These are phyloP conservation scores for Dicrostonyx torquatus DNA, from an alignment of 2,797 vertebrate species.

Conservation along the genomic window DNA sequence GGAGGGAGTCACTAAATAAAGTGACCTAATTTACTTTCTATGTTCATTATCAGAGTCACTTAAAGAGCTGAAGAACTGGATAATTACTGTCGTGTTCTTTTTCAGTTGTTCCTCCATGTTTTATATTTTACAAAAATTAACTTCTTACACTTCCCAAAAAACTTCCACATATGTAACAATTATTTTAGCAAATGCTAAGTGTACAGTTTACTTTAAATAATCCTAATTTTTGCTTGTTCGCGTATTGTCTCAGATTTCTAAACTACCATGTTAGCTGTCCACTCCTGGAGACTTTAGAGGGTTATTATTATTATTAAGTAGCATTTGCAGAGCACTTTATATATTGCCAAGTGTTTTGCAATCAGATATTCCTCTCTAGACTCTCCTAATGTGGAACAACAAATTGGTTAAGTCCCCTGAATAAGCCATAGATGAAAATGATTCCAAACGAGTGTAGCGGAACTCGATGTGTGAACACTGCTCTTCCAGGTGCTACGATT, in stretches of 20 bases:
- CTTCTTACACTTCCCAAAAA: neutral
- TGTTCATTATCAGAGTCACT: constrained; percentile 39
- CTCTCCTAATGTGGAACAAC: neutral
- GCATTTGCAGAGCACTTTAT: constrained; percentile 45
- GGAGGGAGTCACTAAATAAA: constrained; percentile 20
- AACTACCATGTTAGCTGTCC: neutral
- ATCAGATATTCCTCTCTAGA: neutral
- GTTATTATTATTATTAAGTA: constrained; percentile 36
- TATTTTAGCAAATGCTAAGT: constrained; percentile 23
- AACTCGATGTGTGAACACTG: constrained; percentile 29
- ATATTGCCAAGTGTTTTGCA: constrained; percentile 26
- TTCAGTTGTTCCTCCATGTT: neutral
- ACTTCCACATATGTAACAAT: neutral
- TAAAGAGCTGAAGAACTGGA: neutral
- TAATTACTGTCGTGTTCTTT: constrained; percentile 27
- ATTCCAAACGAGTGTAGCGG: constrained; percentile 39
- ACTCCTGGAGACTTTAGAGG: constrained; percentile 5
- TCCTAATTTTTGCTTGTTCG: constrained; percentile 17
- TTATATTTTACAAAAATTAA: constrained; percentile 39
- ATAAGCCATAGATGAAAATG: constrained; percentile 45
- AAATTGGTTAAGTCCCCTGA: constrained; percentile 37
- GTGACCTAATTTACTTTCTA: neutral
- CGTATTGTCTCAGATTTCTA: constrained; percentile 34
- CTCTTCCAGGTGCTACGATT: constrained; percentile 9
- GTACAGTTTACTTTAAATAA: constrained; percentile 37